Percentiles rank a stretch among this genome's conserved stretches.
Conservation (phyloP, 2,797 vertebrate species). For the Cirrhinus mrigala region DNA sequence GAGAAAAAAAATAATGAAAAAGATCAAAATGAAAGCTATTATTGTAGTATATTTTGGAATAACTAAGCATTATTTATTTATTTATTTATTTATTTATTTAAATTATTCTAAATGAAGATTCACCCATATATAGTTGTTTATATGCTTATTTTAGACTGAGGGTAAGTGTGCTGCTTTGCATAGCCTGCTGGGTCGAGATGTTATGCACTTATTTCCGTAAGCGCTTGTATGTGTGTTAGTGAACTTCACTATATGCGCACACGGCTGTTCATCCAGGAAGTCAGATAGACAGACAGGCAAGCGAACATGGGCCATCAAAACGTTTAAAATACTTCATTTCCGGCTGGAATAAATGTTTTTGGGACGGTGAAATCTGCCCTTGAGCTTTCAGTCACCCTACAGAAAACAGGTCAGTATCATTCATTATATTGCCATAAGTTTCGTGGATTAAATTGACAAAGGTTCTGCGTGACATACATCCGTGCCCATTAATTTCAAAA, state of each 20-base stretch:
- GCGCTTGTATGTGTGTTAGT: neutral
- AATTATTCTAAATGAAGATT: neutral
- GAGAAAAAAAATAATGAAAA: neutral
- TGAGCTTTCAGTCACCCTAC: constrained; percentile 17
- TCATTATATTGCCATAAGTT: neutral
- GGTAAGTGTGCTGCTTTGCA: neutral
- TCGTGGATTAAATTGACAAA: neutral
- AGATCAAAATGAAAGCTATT: neutral
- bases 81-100: too few relatives aligned
- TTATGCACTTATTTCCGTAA: constrained; percentile 28
- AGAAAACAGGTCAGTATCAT: constrained; percentile 40
- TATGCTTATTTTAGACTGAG: neutral
- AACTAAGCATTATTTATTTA: neutral
- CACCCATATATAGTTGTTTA: neutral
- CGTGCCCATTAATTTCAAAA: constrained; percentile 3
- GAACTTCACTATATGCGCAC: constrained; percentile 26
- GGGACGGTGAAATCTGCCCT: neutral
- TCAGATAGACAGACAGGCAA: constrained; percentile 31
- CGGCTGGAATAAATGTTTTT: neutral
- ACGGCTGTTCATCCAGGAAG: constrained; percentile 48
- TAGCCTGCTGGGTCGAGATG: neutral
- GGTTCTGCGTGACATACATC: neutral
- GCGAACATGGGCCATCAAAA: constrained; percentile 28
- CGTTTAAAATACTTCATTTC: neutral
- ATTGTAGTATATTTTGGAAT: neutral